A percentile compares a stretch with the other conserved stretches of the same genome.
Conservation (phyloP, 2,113 vertebrate genomes). For the Australoheros scitulus region DNA sequence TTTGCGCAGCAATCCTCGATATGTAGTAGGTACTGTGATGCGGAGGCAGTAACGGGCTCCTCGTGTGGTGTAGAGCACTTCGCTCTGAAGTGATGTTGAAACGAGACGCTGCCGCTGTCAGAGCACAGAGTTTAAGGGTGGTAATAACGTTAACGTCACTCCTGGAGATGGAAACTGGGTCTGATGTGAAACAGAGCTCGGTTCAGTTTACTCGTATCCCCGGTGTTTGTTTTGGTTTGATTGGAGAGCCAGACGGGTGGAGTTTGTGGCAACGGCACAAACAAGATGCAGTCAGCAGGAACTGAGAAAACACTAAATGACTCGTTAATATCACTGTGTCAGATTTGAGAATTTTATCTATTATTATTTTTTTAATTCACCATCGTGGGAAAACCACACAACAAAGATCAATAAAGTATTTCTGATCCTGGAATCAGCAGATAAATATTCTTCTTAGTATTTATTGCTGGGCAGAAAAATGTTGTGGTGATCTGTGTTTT, state of each 20-base stretch:
- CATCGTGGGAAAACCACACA: neutral
- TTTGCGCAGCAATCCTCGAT: neutral
- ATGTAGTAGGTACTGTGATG: neutral
- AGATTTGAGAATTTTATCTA: neutral
- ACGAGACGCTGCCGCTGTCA: neutral
- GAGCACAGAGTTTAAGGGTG: slow-evolving; percentile 2
- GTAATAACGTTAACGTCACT: slow-evolving; percentile 16
- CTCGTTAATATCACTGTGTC: neutral
- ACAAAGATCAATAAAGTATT: too few species aligned
- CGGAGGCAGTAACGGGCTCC: neutral
- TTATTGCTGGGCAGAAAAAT: neutral
- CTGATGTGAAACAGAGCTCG: slow-evolving; percentile 30
- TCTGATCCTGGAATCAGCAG: rapidly evolving
- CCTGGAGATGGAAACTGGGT: slow-evolving; percentile 6
- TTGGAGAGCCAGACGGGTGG: neutral
- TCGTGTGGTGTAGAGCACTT: neutral
- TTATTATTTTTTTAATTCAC: neutral
- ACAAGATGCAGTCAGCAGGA: neutral
- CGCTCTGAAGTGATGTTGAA: slow-evolving; percentile 1
- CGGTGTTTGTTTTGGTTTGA: slow-evolving; percentile 9
- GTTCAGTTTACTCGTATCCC: neutral
- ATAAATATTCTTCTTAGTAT: neutral
- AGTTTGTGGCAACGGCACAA: neutral
- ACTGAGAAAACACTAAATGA: rapidly evolving
- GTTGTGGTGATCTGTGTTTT: neutral